A percentile compares a stretch with the other conserved stretches of the same genome.
Evolutionary conservation across 2,797 vertebrate species (phyloP).

Genomic region (Pelodytes ibericus): DNA sequence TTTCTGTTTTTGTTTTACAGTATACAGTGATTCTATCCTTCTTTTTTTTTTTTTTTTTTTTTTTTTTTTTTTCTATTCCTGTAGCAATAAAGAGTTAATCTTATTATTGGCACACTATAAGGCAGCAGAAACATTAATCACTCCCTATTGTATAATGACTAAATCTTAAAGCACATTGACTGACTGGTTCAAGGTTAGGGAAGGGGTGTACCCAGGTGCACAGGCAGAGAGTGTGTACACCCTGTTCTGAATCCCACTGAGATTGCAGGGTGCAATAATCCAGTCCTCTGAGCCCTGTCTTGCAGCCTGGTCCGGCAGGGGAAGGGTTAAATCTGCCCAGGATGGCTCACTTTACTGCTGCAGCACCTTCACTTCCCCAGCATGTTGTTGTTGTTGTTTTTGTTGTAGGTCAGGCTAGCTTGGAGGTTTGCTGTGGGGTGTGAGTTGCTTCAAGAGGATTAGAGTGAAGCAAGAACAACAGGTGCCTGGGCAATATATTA

Average conservation of each 20-base stretch:
- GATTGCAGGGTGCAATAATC: too few species aligned
- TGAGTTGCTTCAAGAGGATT: slow-evolving; percentile 54
- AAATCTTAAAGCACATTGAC: neutral
- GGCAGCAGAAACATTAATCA: slow-evolving; percentile 21
- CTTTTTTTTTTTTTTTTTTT: too few species aligned
- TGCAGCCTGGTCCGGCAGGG: neutral
- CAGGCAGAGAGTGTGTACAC: neutral
- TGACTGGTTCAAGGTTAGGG: slow-evolving; percentile 31
- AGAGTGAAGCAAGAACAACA: slow-evolving; percentile 61
- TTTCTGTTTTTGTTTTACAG: too few species aligned
- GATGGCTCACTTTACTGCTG: neutral
- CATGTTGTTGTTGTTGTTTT: neutral
- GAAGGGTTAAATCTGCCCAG: neutral
- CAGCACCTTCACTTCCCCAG: slow-evolving; percentile 4
- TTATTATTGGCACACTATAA: neutral
- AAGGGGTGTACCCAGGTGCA: neutral
- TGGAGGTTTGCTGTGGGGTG: slow-evolving; percentile 37
- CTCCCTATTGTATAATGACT: neutral
- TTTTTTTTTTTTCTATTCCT: too few species aligned
- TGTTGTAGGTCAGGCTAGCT: slow-evolving; percentile 49
- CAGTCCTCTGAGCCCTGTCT: too few species aligned
- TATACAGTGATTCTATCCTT: too few species aligned
- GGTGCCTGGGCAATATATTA: slow-evolving; percentile 60
- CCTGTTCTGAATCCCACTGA: too few species aligned
- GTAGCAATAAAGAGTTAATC: slow-evolving; percentile 12